These are phyloP conservation scores for Antechinus stuartii DNA, from an alignment of 2,113 vertebrate genomes.

Conservation along the genomic window DNA sequence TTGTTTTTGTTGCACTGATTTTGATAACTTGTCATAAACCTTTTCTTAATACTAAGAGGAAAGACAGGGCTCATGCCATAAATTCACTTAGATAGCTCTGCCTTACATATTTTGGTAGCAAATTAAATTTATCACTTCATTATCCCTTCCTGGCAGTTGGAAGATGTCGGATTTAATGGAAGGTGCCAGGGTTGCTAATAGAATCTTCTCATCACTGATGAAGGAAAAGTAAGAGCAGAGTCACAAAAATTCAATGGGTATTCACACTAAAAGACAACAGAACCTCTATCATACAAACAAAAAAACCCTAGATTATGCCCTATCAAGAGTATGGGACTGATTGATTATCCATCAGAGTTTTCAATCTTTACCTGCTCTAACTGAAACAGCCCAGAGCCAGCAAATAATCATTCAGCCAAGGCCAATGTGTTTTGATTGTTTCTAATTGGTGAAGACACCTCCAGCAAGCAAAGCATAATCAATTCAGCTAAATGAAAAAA, in stretches of 20 bases:
- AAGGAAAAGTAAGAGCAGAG: slow-evolving; percentile 66
- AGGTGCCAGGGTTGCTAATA: slow-evolving; percentile 76
- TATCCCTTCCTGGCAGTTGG: slow-evolving; percentile 76
- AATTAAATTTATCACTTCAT: slow-evolving; percentile 82
- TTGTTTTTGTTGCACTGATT: slow-evolving; percentile 66
- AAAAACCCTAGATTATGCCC: slow-evolving; percentile 15
- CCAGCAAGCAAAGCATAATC: slow-evolving; percentile 14
- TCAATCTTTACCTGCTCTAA: slow-evolving; percentile 41
- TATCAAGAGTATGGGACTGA: slow-evolving; percentile 43
- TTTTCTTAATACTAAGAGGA: slow-evolving; percentile 70
- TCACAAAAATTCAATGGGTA: slow-evolving; percentile 56
- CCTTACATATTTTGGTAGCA: slow-evolving; percentile 76
- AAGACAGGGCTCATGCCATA: slow-evolving; percentile 65
- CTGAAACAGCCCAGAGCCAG: slow-evolving; percentile 48
- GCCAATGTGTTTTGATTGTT: slow-evolving; percentile 38
- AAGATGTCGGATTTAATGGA: slow-evolving; percentile 78
- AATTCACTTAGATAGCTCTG: slow-evolving; percentile 74
- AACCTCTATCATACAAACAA: slow-evolving; percentile 44
- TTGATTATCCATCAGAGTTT: slow-evolving; percentile 60
- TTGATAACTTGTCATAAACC: slow-evolving; percentile 71
- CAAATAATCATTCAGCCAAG: slow-evolving; percentile 35
- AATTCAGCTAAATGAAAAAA: background rate
- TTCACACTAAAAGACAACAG: slow-evolving; percentile 60
- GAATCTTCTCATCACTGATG: slow-evolving; percentile 74
- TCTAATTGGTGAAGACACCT: slow-evolving; percentile 56